Conservation (phyloP, 2,888 invertebrate species). For the Chymomyza amoena region DNA sequence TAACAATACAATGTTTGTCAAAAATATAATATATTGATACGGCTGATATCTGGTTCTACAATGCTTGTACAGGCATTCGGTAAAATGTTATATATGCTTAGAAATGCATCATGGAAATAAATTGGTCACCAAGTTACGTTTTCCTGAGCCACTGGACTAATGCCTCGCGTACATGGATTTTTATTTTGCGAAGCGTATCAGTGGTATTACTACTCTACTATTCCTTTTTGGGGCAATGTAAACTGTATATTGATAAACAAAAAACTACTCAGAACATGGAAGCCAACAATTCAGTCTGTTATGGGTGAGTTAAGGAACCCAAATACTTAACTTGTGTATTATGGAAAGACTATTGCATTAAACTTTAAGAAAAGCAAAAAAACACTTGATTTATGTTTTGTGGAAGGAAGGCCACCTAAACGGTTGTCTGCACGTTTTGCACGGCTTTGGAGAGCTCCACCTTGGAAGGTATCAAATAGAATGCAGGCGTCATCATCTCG, state of each 20-base stretch:
- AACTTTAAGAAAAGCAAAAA: neutral
- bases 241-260: neutral
- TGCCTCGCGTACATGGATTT: neutral
- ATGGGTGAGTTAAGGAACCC: neutral
- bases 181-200: neutral
- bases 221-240: neutral
- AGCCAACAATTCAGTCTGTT: neutral
- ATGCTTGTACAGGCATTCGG: neutral
- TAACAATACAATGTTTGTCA: neutral
- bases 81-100: neutral
- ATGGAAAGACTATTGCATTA: neutral
- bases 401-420: constrained; percentile 78
- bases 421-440: constrained; percentile 91
- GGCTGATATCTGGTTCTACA: neutral
- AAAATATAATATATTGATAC: neutral
- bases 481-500: constrained; percentile 92
- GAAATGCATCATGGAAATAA: neutral
- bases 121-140: neutral
- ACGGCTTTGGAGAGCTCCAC: constrained; percentile 94
- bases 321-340: neutral
- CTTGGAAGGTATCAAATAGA: constrained; percentile 93
- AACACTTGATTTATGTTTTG: neutral
- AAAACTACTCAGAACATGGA: neutral
- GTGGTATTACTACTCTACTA: neutral
- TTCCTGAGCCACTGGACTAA: neutral